Evolutionary conservation across 2,113 vertebrate genomes (phyloP), one percentile per base, ranked within the genome.

Genomic region (Anolis sagrei): DNA sequence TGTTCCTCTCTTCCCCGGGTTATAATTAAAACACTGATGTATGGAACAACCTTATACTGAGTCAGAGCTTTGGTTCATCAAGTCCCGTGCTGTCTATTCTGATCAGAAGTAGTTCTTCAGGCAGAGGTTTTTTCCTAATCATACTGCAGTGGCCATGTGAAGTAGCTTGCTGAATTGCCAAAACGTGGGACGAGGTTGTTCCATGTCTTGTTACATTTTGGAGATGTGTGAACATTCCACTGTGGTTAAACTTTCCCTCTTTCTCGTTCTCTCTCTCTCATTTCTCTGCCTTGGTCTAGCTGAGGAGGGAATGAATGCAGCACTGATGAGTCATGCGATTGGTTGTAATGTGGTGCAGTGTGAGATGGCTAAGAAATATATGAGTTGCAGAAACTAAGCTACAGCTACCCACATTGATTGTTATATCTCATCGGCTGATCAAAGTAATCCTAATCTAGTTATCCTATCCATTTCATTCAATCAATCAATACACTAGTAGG

Each of bases 291-390:
- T 81, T 29, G 80, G 66, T 32, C 66, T 51, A 68, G 79, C 39
- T 51, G 66, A 81, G 44, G 66, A 70, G 64, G 66, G 66, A 72
- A 72, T 64, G 21, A 69, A 34, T 34, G 68, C 80, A 81, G 80
- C n/a, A 54, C 32, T 18, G 66, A 70, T 81, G 80, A 81, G 66
- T 81, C 80, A 81, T 72, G n/a, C 66, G 44, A 72, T 51, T 70
- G 18, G n/a, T 51, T 70, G 66, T 36, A 36, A 51, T 21, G 25
- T 49, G 32, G 66, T 81, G 68, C 68, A 81, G 48, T n/a, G 48
- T 32, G 66, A 81, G 64, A 70, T 34, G 29, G 66, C 66, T 81
- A 34, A 72, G n/a, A 81, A 34, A 2, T 54, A 19, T 8, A 34
- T 6, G n/a, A 81, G n/a, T 29, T 19, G 61, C 48, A 81, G 80